Evolutionary conservation across 2,797 vertebrate genomes (phyloP).

Genomic region (Enteromius treurensis): DNA sequence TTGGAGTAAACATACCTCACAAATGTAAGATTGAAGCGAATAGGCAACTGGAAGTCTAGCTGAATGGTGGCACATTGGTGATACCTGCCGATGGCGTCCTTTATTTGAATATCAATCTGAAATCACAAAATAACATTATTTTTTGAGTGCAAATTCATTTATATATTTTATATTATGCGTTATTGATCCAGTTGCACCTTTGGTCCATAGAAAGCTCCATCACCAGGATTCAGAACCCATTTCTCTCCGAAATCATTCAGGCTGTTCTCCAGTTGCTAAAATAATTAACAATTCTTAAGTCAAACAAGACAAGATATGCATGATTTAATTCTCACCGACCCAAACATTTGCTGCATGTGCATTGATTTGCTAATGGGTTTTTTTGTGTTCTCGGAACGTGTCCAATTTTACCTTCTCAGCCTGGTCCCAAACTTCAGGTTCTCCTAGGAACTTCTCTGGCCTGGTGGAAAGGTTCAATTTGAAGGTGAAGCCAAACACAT

Average conservation of each 20-base stretch:
- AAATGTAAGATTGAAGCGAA: constrained; percentile 93
- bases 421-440: constrained; percentile 89
- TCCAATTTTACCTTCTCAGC: constrained; percentile 88
- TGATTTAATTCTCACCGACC: not conserved
- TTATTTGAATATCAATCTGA: constrained; percentile 98
- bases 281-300: constrained; percentile 21
- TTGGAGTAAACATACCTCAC: constrained; percentile 81
- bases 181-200: constrained; percentile 81
- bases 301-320: not conserved
- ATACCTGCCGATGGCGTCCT: constrained; percentile 96
- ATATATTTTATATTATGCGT: not conserved
- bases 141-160: not conserved
- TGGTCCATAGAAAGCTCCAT: constrained; percentile 97
- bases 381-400: not conserved
- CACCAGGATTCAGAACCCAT: constrained; percentile 95
- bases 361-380: not conserved
- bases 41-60: constrained; percentile 95
- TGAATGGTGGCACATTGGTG: constrained; percentile 98
- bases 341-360: not conserved
- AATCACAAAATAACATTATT: constrained; percentile 20
- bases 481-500: constrained; percentile 94
- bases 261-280: constrained; percentile 97
- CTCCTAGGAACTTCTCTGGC: constrained; percentile 95
- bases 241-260: constrained; percentile 94
- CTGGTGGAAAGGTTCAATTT: constrained; percentile 96